phyloP scores from a whole-genome alignment of 1,140 invertebrate species.

The Zelostemma sp. region DNA sequence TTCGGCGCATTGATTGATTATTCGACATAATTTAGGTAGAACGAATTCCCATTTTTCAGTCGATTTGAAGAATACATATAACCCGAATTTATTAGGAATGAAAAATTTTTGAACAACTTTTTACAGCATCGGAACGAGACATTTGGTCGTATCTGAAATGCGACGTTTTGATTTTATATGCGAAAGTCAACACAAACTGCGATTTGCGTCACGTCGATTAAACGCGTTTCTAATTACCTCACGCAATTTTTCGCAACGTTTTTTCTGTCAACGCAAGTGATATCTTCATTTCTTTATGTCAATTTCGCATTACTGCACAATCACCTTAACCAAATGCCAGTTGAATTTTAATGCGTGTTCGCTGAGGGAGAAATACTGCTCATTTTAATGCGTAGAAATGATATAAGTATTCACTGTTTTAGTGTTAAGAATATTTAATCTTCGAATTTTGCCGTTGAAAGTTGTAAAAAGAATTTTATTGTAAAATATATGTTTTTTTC shows the following conservation, averaged over 20 bases:
- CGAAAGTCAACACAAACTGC: no score
- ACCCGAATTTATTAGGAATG: not conserved
- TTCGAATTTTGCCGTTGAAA: not conserved
- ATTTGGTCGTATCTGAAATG: no score
- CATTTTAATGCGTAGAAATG: not conserved
- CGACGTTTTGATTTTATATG: no score
- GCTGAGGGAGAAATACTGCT: not conserved
- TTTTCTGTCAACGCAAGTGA: not conserved
- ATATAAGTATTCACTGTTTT: not conserved
- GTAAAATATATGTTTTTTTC: no score
- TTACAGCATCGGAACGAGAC: not conserved
- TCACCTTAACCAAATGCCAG: not conserved
- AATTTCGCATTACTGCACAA: not conserved
- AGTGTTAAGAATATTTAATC: not conserved
- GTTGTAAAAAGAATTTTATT: not conserved
- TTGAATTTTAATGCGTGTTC: not conserved
- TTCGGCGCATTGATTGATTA: not conserved
- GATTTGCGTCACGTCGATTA: not conserved
- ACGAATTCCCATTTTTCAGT: no score
- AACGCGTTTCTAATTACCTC: not conserved
- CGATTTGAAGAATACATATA: not conserved
- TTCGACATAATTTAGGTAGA: no score
- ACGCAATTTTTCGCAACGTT: not conserved
- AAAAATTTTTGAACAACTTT: not conserved
- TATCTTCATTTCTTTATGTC: not conserved